These are phyloP conservation scores for Adrianichthys oophorus DNA, from an alignment of 2,797 vertebrate species.

Conservation along the genomic window DNA sequence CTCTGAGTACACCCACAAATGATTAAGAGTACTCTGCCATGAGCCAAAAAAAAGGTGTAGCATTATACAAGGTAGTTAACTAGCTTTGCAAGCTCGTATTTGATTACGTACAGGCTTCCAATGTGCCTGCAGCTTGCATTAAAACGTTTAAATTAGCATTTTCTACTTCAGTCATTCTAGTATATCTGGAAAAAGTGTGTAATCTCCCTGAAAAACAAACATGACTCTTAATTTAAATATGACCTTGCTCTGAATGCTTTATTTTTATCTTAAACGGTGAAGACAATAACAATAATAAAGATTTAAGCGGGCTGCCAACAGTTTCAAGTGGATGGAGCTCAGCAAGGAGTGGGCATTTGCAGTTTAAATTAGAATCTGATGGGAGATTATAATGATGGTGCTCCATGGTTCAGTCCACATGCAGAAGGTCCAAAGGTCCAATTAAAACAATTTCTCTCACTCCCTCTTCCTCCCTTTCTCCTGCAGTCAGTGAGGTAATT, in stretches of 20 bases:
- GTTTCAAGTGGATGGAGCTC: slow-evolving; percentile 63
- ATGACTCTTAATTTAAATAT: slow-evolving; percentile 31
- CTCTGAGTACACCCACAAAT: not conserved
- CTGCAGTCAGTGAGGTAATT: slow-evolving; percentile 62
- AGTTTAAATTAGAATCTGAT: slow-evolving; percentile 73
- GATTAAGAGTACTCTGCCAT: not conserved
- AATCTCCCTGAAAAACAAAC: slow-evolving; percentile 25
- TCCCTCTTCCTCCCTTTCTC: slow-evolving; percentile 32
- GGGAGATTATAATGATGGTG: slow-evolving; percentile 76
- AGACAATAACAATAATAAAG: slow-evolving; percentile 35
- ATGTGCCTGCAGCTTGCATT: no score
- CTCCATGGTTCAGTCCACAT: slow-evolving; percentile 75
- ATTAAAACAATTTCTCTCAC: slow-evolving; percentile 71
- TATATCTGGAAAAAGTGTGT: slow-evolving; percentile 9
- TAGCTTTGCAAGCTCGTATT: not conserved
- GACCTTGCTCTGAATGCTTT: slow-evolving; percentile 20
- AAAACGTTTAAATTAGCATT: no score
- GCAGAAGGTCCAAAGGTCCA: slow-evolving; percentile 81
- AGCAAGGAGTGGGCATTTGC: slow-evolving; percentile 68
- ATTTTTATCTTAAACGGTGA: slow-evolving; percentile 41
- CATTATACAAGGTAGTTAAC: not conserved
- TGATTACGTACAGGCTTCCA: no score
- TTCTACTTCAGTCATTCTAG: slow-evolving; percentile 6
- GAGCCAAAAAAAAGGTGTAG: not conserved
- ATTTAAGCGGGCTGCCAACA: slow-evolving; percentile 58